phyloP scores from a whole-genome alignment of 2,888 invertebrate genomes.

The Lasioglossum calceatum region DNA sequence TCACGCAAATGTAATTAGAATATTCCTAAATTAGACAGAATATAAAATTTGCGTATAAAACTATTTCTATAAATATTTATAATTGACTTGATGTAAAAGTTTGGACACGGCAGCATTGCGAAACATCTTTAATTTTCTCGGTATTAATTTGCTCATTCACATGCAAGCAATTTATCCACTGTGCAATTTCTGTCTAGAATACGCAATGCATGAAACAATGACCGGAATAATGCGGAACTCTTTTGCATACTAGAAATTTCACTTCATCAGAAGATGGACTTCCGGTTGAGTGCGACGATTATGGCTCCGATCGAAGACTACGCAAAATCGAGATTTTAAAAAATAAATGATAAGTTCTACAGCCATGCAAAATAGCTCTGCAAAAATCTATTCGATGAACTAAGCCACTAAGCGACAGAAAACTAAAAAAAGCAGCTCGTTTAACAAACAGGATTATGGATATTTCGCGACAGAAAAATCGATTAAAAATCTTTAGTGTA shows the following conservation, averaged over 20 bases:
- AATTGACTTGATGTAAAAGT: background rate
- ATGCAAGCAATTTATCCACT: background rate
- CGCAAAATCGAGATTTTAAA: background rate
- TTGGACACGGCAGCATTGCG: background rate
- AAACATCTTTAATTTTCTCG: background rate
- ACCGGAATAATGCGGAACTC: constrained; percentile 1
- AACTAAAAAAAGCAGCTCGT: background rate
- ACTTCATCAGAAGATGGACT: constrained; percentile 28
- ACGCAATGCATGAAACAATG: constrained; percentile 3
- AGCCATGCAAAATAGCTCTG: background rate
- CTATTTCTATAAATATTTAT: background rate
- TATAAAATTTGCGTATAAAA: background rate
- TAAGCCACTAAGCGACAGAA: background rate
- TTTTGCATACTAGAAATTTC: constrained; percentile 27
- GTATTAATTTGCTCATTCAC: background rate
- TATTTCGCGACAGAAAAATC: background rate
- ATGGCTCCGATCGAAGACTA: background rate
- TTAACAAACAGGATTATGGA: background rate
- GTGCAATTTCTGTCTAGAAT: background rate
- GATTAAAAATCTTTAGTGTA: background rate
- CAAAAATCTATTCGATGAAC: background rate
- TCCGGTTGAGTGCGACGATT: background rate
- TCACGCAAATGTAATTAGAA: background rate
- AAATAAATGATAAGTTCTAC: background rate
- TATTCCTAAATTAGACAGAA: background rate